Conservation (phyloP, 2,113 vertebrate species). For the Platanista minor region DNA sequence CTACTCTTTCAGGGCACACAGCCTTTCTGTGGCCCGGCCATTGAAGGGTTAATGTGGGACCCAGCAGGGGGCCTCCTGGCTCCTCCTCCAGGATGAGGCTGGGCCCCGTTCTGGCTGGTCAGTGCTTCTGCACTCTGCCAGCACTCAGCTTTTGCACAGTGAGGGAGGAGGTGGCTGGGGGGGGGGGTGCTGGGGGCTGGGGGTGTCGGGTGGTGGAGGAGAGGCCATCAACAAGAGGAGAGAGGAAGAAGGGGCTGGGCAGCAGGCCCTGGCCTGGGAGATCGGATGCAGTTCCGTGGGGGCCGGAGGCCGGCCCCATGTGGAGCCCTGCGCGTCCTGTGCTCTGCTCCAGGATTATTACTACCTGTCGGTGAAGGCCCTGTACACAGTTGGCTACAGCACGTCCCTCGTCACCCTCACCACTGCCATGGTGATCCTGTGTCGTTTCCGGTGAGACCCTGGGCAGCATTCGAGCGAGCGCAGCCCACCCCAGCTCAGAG, state of each 20-base stretch:
- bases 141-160: background rate
- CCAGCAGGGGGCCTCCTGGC: background rate
- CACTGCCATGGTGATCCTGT: slow-evolving; percentile 97
- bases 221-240: background rate
- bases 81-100: background rate
- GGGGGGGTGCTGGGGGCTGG: background rate
- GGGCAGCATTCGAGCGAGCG: background rate
- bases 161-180: background rate
- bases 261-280: background rate
- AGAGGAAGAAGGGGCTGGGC: background rate
- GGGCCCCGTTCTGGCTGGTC: background rate
- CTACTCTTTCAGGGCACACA: background rate
- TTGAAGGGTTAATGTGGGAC: background rate
- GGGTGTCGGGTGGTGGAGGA: background rate
- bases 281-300: background rate
- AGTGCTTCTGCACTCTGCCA: background rate
- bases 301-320: rapidly evolving
- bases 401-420: slow-evolving; percentile 96
- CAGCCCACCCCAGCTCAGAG: background rate
- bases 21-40: background rate
- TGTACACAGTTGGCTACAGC: slow-evolving; percentile 98
- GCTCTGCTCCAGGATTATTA: slow-evolving; percentile 86
- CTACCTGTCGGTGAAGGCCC: slow-evolving; percentile 93
- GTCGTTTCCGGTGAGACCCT: slow-evolving; percentile 93
- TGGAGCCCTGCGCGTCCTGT: background rate